Percentiles rank a stretch among this genome's conserved stretches.
phyloP scores from a whole-genome alignment of 2,797 vertebrate genomes.

The Balearica regulorum region DNA sequence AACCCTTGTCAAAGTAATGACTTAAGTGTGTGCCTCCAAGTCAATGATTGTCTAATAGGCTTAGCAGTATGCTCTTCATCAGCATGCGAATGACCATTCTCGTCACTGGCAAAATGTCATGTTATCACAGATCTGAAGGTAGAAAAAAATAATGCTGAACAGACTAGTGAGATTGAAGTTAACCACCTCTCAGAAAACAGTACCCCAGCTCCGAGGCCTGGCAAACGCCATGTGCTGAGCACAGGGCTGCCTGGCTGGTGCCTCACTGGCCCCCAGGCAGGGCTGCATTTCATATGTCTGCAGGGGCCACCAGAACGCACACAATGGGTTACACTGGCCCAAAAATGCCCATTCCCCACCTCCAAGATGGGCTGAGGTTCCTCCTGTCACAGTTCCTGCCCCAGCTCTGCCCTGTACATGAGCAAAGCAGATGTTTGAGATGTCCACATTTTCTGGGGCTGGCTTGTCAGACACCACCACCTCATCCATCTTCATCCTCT shows the following conservation, averaged over 20 bases:
- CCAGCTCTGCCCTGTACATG: background rate
- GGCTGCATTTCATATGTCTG: background rate
- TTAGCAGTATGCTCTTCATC: background rate
- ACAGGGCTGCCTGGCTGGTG: background rate
- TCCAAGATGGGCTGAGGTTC: background rate
- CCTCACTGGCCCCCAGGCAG: background rate
- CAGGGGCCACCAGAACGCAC: rapidly evolving
- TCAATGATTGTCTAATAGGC: background rate
- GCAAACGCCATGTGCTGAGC: background rate
- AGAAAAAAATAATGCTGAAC: background rate
- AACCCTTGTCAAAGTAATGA: background rate
- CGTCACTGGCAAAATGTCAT: background rate
- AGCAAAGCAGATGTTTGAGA: background rate
- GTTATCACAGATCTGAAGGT: background rate
- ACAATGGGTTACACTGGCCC: rapidly evolving
- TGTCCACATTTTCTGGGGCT: background rate
- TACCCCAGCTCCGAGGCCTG: background rate
- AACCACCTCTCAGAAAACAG: background rate
- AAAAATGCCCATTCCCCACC: rapidly evolving
- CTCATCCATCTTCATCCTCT: background rate
- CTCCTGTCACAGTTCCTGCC: background rate
- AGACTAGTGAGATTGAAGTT: background rate
- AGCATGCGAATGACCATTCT: background rate
- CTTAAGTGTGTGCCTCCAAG: background rate
- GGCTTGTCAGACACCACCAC: rapidly evolving